Percentiles rank a stretch among this genome's conserved stretches.
phyloP scores from a whole-genome alignment of 2,113 vertebrate species.

The Urocolius indicus region DNA sequence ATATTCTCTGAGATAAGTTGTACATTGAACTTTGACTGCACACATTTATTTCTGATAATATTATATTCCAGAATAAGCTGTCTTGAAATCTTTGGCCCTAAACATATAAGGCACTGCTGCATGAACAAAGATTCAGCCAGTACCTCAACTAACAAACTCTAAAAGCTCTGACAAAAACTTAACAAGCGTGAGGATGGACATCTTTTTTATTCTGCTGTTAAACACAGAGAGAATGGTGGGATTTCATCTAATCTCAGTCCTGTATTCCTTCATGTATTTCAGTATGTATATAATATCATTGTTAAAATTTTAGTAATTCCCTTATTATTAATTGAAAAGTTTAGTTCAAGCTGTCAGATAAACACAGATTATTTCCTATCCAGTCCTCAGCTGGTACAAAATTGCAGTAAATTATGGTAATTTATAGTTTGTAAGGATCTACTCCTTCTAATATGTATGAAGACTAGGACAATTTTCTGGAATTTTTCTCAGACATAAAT shows the following conservation, averaged over 20 bases:
- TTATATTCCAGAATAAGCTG: rapidly evolving
- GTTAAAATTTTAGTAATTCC: background rate
- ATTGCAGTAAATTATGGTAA: background rate
- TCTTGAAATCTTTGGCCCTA: background rate
- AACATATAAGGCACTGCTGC: background rate
- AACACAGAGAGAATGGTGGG: background rate
- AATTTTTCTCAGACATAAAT: background rate
- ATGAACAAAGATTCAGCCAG: background rate
- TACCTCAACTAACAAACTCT: background rate
- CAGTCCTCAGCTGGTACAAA: background rate
- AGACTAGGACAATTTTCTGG: background rate
- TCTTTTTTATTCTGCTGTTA: background rate
- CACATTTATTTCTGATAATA: background rate
- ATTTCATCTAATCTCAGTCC: background rate
- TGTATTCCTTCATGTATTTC: background rate
- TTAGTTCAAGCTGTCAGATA: background rate
- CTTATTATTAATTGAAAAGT: background rate
- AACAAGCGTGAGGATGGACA: background rate
- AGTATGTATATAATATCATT: background rate
- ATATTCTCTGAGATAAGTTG: background rate
- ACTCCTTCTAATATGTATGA: background rate
- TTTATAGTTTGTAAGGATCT: background rate
- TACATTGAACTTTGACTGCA: background rate
- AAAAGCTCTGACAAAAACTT: background rate
- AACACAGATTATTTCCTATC: background rate